Percentiles rank a stretch among this genome's conserved stretches.
Conservation (phyloP, 2,113 vertebrate genomes). For the Dunckerocampus dactyliophorus region DNA sequence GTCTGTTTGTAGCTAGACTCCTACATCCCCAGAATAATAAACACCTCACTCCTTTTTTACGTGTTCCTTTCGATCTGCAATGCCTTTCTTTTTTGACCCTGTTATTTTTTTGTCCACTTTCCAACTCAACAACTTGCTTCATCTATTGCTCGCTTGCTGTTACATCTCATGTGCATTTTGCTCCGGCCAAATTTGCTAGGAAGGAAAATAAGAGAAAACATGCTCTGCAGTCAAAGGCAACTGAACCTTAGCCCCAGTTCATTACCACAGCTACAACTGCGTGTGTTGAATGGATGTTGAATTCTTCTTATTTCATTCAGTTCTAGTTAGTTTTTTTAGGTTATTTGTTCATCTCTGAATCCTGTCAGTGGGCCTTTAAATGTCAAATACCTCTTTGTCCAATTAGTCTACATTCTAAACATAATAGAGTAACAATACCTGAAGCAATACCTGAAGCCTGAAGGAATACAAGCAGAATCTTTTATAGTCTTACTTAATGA, state of each 20-base stretch:
- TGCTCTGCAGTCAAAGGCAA: slow-evolving; percentile 33
- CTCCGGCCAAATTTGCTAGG: slow-evolving; percentile 36
- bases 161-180: slow-evolving; percentile 48
- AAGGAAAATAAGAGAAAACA: slow-evolving; percentile 30
- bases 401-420: slow-evolving; percentile 24
- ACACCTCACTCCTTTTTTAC: slow-evolving; percentile 42
- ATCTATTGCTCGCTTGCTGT: slow-evolving; percentile 35
- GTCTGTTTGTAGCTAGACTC: slow-evolving; percentile 62
- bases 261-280: slow-evolving; percentile 2
- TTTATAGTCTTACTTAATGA: too few relatives aligned
- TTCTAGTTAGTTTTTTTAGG: slow-evolving; percentile 13
- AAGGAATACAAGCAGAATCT: too few relatives aligned
- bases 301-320: slow-evolving; percentile 7
- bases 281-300: slow-evolving; percentile 19
- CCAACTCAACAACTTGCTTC: slow-evolving; percentile 13
- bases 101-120: slow-evolving; percentile 36
- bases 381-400: slow-evolving; percentile 9
- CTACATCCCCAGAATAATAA: slow-evolving; percentile 73
- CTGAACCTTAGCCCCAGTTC: slow-evolving; percentile 11
- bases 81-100: slow-evolving; percentile 11
- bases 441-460: too few relatives aligned
- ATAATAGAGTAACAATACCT: slow-evolving; percentile 8
- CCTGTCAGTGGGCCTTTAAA: slow-evolving; percentile 5
- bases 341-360: slow-evolving; percentile 12
- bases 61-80: background rate